Conservation (phyloP, 2,113 vertebrate species). For the Plecturocebus donacophilus region DNA sequence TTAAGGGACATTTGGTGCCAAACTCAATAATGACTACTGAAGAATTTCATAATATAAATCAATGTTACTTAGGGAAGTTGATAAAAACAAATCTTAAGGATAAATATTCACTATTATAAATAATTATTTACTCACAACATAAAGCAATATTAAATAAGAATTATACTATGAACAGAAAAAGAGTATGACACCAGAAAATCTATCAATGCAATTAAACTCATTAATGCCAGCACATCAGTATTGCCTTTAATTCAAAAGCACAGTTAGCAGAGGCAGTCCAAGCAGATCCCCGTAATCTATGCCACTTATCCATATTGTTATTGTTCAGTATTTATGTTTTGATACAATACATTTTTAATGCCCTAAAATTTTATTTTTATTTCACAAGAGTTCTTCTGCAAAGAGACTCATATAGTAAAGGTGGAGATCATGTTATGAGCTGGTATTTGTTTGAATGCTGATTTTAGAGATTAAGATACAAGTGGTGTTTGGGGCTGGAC, state of each 20-base stretch:
- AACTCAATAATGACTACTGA: not conserved
- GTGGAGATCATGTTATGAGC: not conserved
- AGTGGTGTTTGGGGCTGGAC: not conserved
- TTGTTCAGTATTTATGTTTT: not conserved
- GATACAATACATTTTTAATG: not conserved
- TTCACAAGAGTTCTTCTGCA: not conserved
- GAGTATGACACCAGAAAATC: not conserved
- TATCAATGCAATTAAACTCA: not conserved
- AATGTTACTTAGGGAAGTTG: not conserved
- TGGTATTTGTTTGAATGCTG: not conserved
- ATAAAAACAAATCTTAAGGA: not conserved
- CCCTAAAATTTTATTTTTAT: not conserved
- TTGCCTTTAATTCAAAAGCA: not conserved
- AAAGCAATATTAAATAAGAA: not conserved
- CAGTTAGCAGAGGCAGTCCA: not conserved
- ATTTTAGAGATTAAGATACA: not conserved
- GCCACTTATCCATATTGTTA: not conserved
- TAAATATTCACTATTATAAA: not conserved
- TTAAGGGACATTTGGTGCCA: not conserved
- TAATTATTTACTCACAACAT: not conserved
- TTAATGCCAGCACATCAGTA: not conserved
- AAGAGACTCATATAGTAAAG: not conserved
- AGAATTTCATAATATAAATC: not conserved
- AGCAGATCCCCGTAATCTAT: not conserved
- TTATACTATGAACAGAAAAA: not conserved